Evolutionary conservation across 2,888 invertebrate genomes (phyloP).

Genomic region (Ceraclea dissimilis): DNA sequence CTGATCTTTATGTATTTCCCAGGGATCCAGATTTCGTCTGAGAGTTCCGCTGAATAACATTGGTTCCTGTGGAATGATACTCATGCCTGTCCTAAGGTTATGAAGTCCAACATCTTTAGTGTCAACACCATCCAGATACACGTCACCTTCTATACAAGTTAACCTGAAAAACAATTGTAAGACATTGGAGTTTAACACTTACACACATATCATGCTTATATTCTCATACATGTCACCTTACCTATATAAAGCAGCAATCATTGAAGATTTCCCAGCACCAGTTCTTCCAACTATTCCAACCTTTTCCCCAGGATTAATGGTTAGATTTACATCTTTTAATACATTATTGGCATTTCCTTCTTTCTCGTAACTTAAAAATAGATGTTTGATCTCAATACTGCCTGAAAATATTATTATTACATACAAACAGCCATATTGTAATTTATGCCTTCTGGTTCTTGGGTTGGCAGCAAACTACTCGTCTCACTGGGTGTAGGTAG

Average conservation of each 20-base stretch:
- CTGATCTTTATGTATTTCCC: constrained; percentile 54
- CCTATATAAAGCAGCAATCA: constrained; percentile 69
- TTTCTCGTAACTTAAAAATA: constrained; percentile 19
- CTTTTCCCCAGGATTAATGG: constrained; percentile 50
- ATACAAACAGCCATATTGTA: no score
- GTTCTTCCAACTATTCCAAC: constrained; percentile 76
- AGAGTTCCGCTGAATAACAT: constrained; percentile 70
- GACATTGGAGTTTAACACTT: not conserved
- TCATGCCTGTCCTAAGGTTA: constrained; percentile 45
- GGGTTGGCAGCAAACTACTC: no score
- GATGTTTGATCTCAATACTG: constrained; percentile 17
- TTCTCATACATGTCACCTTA: constrained; percentile 24
- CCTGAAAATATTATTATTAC: constrained; percentile 13
- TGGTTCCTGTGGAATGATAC: constrained; percentile 54
- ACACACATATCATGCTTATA: not conserved
- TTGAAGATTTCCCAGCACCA: constrained; percentile 75
- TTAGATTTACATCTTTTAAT: constrained; percentile 53
- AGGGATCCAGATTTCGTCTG: constrained; percentile 72
- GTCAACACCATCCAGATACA: constrained; percentile 43
- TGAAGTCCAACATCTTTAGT: constrained; percentile 44
- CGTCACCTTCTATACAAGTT: constrained; percentile 38
- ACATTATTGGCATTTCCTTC: constrained; percentile 31
- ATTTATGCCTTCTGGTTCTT: no score
- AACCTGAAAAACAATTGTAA: constrained; percentile 35
- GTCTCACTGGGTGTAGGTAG: no score